Conservation (phyloP, 2,888 invertebrate species). For the Trissonchulus latispiculum region DNA sequence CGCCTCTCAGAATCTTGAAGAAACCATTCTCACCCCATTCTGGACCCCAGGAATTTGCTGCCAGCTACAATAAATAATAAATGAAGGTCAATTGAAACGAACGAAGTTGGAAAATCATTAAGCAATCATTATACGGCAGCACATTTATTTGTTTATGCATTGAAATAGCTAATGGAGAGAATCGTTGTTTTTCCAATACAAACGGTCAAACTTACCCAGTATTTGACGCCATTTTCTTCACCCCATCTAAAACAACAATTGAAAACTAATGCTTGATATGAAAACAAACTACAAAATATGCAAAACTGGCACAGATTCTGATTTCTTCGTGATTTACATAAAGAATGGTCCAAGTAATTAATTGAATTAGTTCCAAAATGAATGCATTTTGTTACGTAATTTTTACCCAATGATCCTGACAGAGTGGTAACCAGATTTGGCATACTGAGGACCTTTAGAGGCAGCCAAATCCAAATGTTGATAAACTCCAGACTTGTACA, state of each 20-base stretch:
- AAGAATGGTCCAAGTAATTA: too few species aligned
- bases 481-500: slow-evolving; percentile 75
- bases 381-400: background rate
- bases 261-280: too few species aligned
- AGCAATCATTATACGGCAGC: too few species aligned
- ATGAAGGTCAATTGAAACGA: background rate
- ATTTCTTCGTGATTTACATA: too few species aligned
- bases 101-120: too few species aligned
- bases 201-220: slow-evolving; percentile 69
- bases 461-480: slow-evolving; percentile 45
- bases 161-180: too few species aligned
- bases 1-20: slow-evolving; percentile 72
- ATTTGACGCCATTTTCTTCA: slow-evolving; percentile 62
- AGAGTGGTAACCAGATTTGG: slow-evolving; percentile 61
- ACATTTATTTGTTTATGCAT: too few species aligned
- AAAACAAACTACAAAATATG: too few species aligned
- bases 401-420: slow-evolving; percentile 69
- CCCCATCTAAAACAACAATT: slow-evolving; percentile 58
- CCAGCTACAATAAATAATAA: slow-evolving; percentile 56
- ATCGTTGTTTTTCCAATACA: too few species aligned
- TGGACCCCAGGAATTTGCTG: slow-evolving; percentile 84
- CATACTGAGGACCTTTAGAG: slow-evolving; percentile 26
- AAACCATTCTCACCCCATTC: slow-evolving; percentile 84
- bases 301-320: too few species aligned
- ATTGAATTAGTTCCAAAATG: slow-evolving; percentile 9